phyloP scores from a whole-genome alignment of 2,888 invertebrate genomes.

The Athalia cordata region DNA sequence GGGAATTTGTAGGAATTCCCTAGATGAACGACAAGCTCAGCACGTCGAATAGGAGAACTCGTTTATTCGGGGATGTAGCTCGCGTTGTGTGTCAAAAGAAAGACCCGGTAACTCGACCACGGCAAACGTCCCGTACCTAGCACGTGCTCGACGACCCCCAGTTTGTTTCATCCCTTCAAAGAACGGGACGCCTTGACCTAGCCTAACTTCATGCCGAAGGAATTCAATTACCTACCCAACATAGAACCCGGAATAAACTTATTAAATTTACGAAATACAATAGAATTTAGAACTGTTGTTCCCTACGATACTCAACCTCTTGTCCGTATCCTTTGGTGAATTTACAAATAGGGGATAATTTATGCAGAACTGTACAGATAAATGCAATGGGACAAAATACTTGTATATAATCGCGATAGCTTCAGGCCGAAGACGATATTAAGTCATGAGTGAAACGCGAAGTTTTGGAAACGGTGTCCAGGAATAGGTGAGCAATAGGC shows the following conservation, averaged over 20 bases:
- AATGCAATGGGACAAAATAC: too few species aligned
- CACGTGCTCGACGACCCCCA: neutral
- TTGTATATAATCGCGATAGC: too few species aligned
- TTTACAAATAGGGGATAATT: too few species aligned
- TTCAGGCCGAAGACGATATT: neutral
- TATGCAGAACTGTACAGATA: too few species aligned
- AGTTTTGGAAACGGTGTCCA: neutral
- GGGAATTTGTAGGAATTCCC: slow-evolving; percentile 15
- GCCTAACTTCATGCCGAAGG: slow-evolving; percentile 21
- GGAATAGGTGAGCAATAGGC: neutral
- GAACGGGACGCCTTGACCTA: slow-evolving; percentile 15
- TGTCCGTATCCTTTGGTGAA: too few species aligned
- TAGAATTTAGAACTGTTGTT: too few species aligned
- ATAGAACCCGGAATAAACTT: neutral
- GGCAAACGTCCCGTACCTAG: neutral
- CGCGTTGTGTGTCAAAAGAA: slow-evolving; percentile 12
- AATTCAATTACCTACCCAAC: slow-evolving; percentile 20
- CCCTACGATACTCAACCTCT: too few species aligned
- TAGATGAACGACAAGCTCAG: neutral
- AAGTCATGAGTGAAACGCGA: neutral
- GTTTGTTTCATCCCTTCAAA: slow-evolving; percentile 21
- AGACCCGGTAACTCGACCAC: slow-evolving; percentile 2
- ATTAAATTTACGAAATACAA: neutral
- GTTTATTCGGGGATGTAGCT: neutral
- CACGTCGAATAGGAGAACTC: neutral